These are phyloP conservation scores for Ochotona princeps DNA, from an alignment of 2,113 vertebrate species.

Conservation along the genomic window DNA sequence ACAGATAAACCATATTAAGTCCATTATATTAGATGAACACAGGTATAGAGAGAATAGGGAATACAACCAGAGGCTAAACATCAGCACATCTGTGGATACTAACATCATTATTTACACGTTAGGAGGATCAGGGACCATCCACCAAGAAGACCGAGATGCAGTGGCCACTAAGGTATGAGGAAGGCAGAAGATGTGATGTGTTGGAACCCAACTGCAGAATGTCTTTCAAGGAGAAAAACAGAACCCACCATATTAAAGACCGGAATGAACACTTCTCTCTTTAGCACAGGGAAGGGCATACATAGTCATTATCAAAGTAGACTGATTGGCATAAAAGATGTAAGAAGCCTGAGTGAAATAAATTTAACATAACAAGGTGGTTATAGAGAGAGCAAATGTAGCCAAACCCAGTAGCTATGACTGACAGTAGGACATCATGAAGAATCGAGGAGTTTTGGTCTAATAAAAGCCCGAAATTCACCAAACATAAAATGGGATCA, in stretches of 20 bases:
- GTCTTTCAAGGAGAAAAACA: neutral
- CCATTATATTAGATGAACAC: neutral
- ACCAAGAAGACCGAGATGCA: neutral
- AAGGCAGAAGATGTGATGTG: neutral
- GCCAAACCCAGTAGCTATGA: neutral
- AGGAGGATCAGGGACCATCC: neutral
- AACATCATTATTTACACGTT: neutral
- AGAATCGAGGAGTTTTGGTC: neutral
- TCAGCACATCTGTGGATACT: too few species aligned
- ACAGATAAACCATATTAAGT: neutral
- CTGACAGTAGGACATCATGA: neutral
- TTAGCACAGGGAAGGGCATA: neutral
- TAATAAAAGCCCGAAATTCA: neutral
- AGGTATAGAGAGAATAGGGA: neutral
- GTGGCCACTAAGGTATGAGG: neutral
- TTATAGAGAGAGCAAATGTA: neutral
- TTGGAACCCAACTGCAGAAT: constrained; percentile 20
- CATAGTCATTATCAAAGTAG: neutral
- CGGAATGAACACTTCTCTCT: neutral
- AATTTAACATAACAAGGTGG: neutral
- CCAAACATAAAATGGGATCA: neutral
- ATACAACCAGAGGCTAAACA: neutral
- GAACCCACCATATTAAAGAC: neutral
- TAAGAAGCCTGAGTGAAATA: neutral
- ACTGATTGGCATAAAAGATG: neutral